A percentile compares a stretch with the other conserved stretches of the same genome.
Conservation (phyloP, 2,113 vertebrate genomes). For the Ardeotis arabs region DNA sequence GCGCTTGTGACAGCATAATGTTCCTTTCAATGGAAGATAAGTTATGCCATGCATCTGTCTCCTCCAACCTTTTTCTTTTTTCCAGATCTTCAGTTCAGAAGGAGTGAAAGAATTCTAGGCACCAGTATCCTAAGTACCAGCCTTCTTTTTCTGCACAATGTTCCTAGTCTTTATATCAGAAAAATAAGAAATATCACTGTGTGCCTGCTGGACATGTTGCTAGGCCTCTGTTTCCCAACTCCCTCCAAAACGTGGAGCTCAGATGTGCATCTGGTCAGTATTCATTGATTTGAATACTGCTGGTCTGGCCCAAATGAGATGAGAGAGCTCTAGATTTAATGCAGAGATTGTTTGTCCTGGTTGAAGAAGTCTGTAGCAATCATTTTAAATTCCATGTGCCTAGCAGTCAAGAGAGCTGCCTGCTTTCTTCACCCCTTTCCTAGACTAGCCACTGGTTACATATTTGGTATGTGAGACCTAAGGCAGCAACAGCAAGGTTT, state of each 20-base stretch:
- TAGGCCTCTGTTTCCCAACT: neutral
- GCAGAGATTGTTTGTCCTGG: neutral
- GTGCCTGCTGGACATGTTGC: neutral
- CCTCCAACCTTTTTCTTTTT: neutral
- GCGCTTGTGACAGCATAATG: neutral
- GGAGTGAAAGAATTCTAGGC: neutral
- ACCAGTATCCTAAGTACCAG: rapidly evolving
- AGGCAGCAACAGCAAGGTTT: neutral
- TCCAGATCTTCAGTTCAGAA: neutral
- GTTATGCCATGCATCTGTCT: neutral
- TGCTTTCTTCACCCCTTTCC: neutral
- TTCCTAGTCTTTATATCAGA: neutral
- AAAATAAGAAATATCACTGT: neutral
- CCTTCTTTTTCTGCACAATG: rapidly evolving
- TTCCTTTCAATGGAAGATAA: neutral
- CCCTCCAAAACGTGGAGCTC: neutral
- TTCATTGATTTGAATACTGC: neutral
- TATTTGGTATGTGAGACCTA: neutral
- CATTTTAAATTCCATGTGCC: neutral
- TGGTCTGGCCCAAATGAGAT: neutral
- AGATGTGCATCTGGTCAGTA: neutral
- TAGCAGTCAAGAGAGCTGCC: neutral
- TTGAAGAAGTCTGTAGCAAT: neutral
- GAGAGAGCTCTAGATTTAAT: neutral
- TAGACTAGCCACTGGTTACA: neutral